These are phyloP conservation scores for Nixonia krombeini DNA, from an alignment of 1,140 invertebrate genomes.

Conservation along the genomic window DNA sequence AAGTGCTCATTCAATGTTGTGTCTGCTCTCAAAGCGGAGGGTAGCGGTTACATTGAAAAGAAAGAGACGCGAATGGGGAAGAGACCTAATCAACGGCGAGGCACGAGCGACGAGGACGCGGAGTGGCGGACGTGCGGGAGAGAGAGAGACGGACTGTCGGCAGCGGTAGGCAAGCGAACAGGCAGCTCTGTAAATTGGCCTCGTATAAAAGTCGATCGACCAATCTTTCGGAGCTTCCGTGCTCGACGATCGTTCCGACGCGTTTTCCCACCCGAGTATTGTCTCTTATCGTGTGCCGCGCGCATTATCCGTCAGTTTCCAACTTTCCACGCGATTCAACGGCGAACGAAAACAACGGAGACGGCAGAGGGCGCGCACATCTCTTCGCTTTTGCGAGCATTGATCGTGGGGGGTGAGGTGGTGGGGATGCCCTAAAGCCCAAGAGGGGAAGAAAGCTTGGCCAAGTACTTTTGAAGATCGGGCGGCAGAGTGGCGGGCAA, in stretches of 20 bases:
- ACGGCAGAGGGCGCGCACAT: conserved; percentile 62
- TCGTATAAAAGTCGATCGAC: background rate
- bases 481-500: conserved; percentile 24
- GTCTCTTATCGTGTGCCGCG: background rate
- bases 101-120: conserved; percentile 1
- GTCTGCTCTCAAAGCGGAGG: conserved; percentile 32
- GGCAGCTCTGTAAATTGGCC: too few species aligned
- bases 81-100: too few species aligned
- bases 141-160: too few species aligned
- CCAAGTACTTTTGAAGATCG: conserved; percentile 34
- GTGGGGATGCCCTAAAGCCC: conserved; percentile 37
- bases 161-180: too few species aligned
- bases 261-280: too few species aligned
- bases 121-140: too few species aligned
- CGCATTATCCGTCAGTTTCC: background rate
- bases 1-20: conserved; percentile 58
- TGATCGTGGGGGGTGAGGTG: conserved; percentile 59
- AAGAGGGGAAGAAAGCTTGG: conserved; percentile 39
- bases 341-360: conserved; percentile 5
- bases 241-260: background rate
- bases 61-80: too few species aligned
- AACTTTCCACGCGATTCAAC: background rate
- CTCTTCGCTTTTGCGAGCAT: conserved; percentile 65
- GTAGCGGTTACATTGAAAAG: conserved; percentile 17
- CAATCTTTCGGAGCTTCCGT: background rate